Conservation (phyloP, 2,797 vertebrate genomes). For the Xenentodon cancila region DNA sequence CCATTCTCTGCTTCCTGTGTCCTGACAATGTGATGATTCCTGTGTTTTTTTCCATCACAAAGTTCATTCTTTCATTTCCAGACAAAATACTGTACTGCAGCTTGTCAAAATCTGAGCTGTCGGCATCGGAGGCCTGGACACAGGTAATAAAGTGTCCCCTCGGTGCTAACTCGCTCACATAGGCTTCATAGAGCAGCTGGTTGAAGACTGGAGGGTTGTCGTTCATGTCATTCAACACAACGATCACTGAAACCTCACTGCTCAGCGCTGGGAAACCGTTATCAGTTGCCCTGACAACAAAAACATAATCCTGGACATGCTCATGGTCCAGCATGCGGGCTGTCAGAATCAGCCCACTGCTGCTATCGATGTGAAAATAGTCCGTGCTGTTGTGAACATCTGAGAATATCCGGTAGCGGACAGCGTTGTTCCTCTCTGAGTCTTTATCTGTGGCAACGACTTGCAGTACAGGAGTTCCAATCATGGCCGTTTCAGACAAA, state of each 20-base stretch:
- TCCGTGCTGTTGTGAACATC: conserved; percentile 92
- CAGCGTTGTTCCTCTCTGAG: conserved; percentile 89
- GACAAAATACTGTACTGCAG: conserved; percentile 94
- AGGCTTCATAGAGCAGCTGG: conserved; percentile 95
- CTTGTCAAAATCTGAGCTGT: conserved; percentile 91
- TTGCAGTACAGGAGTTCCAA: conserved; percentile 94
- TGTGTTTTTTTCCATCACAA: conserved; percentile 88
- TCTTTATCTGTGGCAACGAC: conserved; percentile 91
- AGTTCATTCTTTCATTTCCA: conserved; percentile 93
- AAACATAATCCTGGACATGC: conserved; percentile 85
- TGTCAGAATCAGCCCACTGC: conserved; percentile 94
- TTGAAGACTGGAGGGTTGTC: conserved; percentile 96
- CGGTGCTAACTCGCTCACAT: conserved; percentile 93
- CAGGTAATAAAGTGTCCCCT: conserved; percentile 96
- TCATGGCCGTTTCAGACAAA: conserved; percentile 93
- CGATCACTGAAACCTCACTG: conserved; percentile 89
- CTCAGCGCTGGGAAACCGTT: conserved; percentile 94
- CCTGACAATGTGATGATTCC: conserved; percentile 91
- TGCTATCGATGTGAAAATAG: conserved; percentile 96
- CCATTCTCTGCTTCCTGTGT: conserved; percentile 91
- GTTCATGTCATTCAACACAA: conserved; percentile 92
- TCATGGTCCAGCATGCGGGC: conserved; percentile 95
- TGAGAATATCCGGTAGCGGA: conserved; percentile 95
- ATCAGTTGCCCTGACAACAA: conserved; percentile 91
- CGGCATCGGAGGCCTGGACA: conserved; percentile 94